Conservation (phyloP, 2,888 invertebrate species). For the Steinernema scapterisci region DNA sequence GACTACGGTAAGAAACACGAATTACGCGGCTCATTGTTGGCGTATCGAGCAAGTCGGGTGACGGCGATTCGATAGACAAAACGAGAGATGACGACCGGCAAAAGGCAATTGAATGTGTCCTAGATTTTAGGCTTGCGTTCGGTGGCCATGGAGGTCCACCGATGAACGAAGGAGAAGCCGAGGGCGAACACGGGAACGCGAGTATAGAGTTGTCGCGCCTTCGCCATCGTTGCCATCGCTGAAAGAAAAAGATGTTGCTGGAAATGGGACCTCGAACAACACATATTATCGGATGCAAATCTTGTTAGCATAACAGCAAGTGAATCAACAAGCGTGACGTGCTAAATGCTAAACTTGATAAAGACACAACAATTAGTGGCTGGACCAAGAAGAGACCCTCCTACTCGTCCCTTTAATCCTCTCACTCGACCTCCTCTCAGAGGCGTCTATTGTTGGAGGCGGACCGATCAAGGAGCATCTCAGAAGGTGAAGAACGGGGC, state of each 20-base stretch:
- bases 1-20: not conserved
- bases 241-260: conserved; percentile 31
- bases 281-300: conserved; percentile 32
- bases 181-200: not conserved
- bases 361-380: conserved; percentile 26
- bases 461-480: not conserved
- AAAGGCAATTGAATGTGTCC: not conserved
- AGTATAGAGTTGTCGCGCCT: conserved; percentile 20
- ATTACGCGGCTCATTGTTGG: too few relatives aligned
- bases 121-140: not conserved
- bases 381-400: not conserved
- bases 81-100: not conserved
- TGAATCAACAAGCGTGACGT: conserved; percentile 30
- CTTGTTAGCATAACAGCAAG: conserved; percentile 31
- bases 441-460: not conserved
- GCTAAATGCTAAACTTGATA: conserved; percentile 18
- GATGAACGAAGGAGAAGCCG: too few relatives aligned
- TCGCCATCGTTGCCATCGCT: conserved; percentile 15
- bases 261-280: conserved; percentile 31
- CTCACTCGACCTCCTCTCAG: not conserved
- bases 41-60: too few relatives aligned
- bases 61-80: too few relatives aligned
- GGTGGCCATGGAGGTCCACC: conserved; percentile 22
- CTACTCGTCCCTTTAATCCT: not conserved
- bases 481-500: not conserved